Evolutionary conservation across 2,113 vertebrate genomes (phyloP).

Genomic region (Cinclus mexicanus): DNA sequence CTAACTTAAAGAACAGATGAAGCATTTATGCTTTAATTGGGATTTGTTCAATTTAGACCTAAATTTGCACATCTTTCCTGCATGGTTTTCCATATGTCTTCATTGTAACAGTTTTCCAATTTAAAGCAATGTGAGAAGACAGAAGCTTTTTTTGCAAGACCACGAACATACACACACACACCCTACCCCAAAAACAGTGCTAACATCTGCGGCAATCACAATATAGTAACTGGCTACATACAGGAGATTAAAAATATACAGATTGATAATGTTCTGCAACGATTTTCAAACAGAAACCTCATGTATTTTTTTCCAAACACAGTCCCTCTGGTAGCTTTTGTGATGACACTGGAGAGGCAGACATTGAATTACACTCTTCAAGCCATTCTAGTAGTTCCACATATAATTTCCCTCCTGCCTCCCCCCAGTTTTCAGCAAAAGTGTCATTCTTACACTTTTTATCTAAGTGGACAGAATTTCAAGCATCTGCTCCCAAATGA

Average conservation of each 20-base stretch:
- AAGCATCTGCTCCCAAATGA: conserved; percentile 15
- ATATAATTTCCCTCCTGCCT: not conserved
- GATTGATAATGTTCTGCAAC: not conserved
- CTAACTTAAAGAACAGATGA: not conserved
- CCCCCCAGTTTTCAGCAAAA: not conserved
- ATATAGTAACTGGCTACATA: not conserved
- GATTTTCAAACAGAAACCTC: not conserved
- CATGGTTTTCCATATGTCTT: not conserved
- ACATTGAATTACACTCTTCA: not conserved
- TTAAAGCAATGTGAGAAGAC: not conserved
- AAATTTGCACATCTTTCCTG: not conserved
- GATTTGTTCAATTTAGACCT: not conserved
- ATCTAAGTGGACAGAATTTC: conserved; percentile 9
- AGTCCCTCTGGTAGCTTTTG: not conserved
- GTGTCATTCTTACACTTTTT: not conserved
- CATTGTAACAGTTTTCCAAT: not conserved
- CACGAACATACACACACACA: not conserved
- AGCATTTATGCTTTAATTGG: not conserved
- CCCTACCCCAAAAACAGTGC: not conserved
- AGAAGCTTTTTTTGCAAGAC: not conserved
- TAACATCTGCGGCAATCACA: not conserved
- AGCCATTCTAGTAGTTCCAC: not conserved
- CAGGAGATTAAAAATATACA: not conserved
- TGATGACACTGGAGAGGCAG: not conserved
- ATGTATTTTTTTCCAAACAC: not conserved